phyloP scores from a whole-genome alignment of 2,113 vertebrate genomes.

The Eurystomus gularis region DNA sequence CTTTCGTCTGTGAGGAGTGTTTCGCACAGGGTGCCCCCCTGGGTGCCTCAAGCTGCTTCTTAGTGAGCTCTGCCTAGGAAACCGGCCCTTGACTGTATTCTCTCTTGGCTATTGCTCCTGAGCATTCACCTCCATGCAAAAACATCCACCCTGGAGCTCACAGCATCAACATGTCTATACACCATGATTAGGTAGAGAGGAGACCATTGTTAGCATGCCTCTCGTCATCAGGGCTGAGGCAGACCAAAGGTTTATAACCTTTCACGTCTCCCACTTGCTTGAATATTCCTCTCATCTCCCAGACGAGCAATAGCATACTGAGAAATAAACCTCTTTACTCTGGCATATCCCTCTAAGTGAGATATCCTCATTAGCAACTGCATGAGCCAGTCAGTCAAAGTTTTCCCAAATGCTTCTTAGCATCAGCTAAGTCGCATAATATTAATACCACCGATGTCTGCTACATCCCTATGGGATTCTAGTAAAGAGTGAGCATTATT shows the following conservation, averaged over 20 bases:
- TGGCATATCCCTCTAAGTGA: constrained; percentile 38
- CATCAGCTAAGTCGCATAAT: constrained; percentile 64
- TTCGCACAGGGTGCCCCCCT: background rate
- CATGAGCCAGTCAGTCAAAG: constrained; percentile 62
- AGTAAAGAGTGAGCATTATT: constrained; percentile 41
- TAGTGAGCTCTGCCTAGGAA: background rate
- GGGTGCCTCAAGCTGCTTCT: background rate
- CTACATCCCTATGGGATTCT: constrained; percentile 44
- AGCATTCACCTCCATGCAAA: background rate
- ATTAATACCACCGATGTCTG: constrained; percentile 55
- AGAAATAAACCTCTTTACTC: constrained; percentile 57
- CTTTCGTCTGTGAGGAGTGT: background rate
- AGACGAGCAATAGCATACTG: background rate
- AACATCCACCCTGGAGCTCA: background rate
- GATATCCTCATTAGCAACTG: constrained; percentile 64
- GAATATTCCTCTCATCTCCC: background rate
- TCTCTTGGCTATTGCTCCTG: background rate
- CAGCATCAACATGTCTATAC: background rate
- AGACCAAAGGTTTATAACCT: background rate
- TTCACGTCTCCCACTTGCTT: background rate
- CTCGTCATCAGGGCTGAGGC: background rate
- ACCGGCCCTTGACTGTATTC: background rate
- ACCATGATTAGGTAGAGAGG: background rate
- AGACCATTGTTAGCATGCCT: background rate
- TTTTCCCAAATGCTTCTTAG: constrained; percentile 70